These are phyloP conservation scores for Graptemys geographica DNA, from an alignment of 2,797 vertebrate genomes.

Conservation along the genomic window DNA sequence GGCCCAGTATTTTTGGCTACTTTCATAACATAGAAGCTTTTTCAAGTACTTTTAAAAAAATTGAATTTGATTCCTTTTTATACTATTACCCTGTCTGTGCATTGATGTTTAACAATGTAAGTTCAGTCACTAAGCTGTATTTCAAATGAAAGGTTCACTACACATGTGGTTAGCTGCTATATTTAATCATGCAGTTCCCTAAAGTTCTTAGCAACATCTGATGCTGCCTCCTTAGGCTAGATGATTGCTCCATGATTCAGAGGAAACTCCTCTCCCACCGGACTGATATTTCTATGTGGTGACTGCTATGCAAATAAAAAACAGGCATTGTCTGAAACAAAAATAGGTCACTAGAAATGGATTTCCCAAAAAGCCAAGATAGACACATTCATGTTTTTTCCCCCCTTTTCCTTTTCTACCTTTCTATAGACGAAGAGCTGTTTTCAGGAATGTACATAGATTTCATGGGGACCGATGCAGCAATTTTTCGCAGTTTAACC, in stretches of 20 bases:
- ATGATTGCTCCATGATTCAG: conserved; percentile 4
- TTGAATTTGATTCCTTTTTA: neutral
- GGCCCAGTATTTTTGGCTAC: neutral
- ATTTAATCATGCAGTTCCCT: conserved; percentile 27
- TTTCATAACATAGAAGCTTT: neutral
- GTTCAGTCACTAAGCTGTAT: neutral
- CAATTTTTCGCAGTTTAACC: conserved; percentile 98
- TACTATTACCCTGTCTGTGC: neutral
- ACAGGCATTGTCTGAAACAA: neutral
- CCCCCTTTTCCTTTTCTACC: neutral
- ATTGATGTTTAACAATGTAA: neutral
- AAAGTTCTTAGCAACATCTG: conserved; percentile 15
- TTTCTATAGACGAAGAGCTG: conserved; percentile 91
- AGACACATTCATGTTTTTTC: neutral
- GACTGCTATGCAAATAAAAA: conserved; percentile 31
- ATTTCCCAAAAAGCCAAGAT: neutral
- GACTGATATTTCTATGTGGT: neutral
- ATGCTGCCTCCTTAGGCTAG: neutral
- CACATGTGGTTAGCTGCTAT: neutral
- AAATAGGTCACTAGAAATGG: neutral
- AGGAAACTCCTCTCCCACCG: neutral
- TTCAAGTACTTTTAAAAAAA: neutral
- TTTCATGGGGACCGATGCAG: conserved; percentile 98
- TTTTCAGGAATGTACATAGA: conserved; percentile 99
- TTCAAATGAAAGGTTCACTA: neutral